Evolutionary conservation across 2,888 invertebrate species (phyloP), one percentile per base, ranked within the genome.

Genomic region (Conops quadrifasciatus): DNA sequence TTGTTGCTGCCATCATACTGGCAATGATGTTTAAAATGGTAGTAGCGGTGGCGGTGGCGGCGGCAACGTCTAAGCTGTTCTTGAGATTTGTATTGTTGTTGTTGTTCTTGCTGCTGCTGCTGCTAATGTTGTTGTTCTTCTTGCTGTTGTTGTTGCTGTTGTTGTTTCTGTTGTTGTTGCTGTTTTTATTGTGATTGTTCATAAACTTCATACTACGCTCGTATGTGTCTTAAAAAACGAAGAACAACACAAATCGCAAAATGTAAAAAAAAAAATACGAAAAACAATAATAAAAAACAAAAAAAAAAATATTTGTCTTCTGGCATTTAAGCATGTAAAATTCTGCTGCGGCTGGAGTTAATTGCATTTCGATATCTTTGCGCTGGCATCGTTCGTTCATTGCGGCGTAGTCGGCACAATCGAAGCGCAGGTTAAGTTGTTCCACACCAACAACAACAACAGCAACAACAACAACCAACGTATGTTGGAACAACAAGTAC

Each of bases 361-460:
- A 82, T 82, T 82, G 83, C 83, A 83, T 83, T 83, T 83, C 83
- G 82, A 83, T 83, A 83, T 83, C 82, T 80, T 80, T 81, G 82
- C 79, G 78, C 75, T 80, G 82, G 83, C 83, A 83, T 83, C 82
- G 80, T 73, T 81, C 82, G 81, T 75, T 51, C 69, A 69, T 24
- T 36, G 43, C 30, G n/a, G 2, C 36, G 36, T n/a, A n/a, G n/a
- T 49, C 13, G 49, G 49, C 49, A 21, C 53, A 53, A 53, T 21
- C 49, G 49, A 36, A 36, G 82, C 79, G 77, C 75, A 80, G 82
- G 83, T 82, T 82, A 82, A 83, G 80, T 72, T 81, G 82, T 81
- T 74, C 49, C 67, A 68, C 21, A 19, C 15, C 24, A n/a, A 4
- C 26, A 58, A 26, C n/a, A 45, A 24, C 16, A 67, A 36, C 36